Percentiles rank a stretch among this genome's conserved stretches.
phyloP scores from a whole-genome alignment of 1,140 invertebrate species.

The Cydia amplana region DNA sequence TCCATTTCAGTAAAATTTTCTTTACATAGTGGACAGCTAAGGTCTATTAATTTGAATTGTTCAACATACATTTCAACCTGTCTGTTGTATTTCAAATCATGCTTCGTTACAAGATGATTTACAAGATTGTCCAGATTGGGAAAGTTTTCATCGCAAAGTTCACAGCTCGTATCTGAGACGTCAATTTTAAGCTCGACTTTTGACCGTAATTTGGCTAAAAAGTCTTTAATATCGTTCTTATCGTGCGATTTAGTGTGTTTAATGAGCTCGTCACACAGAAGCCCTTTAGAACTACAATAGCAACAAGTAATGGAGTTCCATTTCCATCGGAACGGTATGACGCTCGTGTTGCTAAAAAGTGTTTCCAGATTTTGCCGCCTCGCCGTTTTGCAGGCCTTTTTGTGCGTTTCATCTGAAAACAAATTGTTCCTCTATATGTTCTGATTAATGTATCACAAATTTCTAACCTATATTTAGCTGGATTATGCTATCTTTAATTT shows the following conservation, averaged over 20 bases:
- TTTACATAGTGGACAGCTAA: constrained; percentile 18
- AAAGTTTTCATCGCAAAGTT: constrained; percentile 9
- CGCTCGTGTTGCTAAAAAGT: constrained; percentile 19
- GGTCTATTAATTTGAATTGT: constrained; percentile 17
- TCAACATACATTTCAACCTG: neutral
- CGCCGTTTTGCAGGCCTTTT: constrained; percentile 27
- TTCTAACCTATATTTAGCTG: constrained; percentile 1
- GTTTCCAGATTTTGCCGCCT: constrained; percentile 24
- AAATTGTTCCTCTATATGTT: constrained; percentile 29
- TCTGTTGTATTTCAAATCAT: constrained; percentile 11
- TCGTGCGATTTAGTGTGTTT: constrained; percentile 15
- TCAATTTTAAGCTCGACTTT: neutral
- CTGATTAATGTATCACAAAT: constrained; percentile 7
- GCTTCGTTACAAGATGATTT: constrained; percentile 2
- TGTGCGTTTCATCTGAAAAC: constrained; percentile 31
- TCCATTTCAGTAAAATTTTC: constrained; percentile 11
- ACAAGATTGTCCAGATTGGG: neutral
- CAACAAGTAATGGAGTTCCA: constrained; percentile 13
- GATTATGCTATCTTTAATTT: neutral
- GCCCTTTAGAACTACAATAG: neutral
- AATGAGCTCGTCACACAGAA: neutral
- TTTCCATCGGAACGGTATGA: constrained; percentile 25
- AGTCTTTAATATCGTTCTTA: neutral
- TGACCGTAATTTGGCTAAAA: neutral
- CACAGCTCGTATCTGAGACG: neutral